These are phyloP conservation scores for Thalpophila matura DNA, from an alignment of 2,888 invertebrate genomes.

Conservation along the genomic window DNA sequence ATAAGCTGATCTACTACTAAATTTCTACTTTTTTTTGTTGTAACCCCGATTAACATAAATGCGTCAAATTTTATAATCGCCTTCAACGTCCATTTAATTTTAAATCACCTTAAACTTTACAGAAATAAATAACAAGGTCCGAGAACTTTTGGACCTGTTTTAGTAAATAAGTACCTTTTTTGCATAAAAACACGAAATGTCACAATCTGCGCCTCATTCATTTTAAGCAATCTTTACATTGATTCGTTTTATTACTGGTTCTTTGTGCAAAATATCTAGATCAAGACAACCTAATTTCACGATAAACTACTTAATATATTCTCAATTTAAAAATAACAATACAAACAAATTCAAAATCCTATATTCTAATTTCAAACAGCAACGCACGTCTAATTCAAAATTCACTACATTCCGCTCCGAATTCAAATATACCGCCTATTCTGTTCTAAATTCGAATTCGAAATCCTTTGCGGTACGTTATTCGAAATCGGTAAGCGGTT, in stretches of 20 bases:
- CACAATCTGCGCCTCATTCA: conserved; percentile 27
- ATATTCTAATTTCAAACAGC: conserved; percentile 16
- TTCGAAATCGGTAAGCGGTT: conserved; percentile 75
- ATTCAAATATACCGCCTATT: conserved; percentile 48
- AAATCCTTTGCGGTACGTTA: conserved; percentile 70
- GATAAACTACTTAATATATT: background rate
- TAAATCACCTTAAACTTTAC: conserved; percentile 54
- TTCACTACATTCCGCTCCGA: conserved; percentile 25
- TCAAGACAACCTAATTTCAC: background rate
- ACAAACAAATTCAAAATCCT: background rate
- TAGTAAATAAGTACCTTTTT: conserved; percentile 34
- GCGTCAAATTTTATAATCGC: conserved; percentile 25
- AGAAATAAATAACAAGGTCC: conserved; percentile 50
- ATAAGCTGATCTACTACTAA: conserved; percentile 10
- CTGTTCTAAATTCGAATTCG: conserved; percentile 59
- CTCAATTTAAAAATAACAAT: background rate
- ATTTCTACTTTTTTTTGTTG: conserved; percentile 28
- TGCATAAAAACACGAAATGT: conserved; percentile 49
- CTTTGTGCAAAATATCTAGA: conserved; percentile 3
- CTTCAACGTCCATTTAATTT: conserved; percentile 37
- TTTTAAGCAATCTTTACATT: background rate
- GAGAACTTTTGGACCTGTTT: conserved; percentile 54
- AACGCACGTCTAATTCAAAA: conserved; percentile 13
- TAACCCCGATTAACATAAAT: conserved; percentile 29
- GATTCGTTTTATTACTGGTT: background rate